These are phyloP conservation scores for Thryonomys swinderianus DNA, from an alignment of 2,113 vertebrate species.

Conservation along the genomic window DNA sequence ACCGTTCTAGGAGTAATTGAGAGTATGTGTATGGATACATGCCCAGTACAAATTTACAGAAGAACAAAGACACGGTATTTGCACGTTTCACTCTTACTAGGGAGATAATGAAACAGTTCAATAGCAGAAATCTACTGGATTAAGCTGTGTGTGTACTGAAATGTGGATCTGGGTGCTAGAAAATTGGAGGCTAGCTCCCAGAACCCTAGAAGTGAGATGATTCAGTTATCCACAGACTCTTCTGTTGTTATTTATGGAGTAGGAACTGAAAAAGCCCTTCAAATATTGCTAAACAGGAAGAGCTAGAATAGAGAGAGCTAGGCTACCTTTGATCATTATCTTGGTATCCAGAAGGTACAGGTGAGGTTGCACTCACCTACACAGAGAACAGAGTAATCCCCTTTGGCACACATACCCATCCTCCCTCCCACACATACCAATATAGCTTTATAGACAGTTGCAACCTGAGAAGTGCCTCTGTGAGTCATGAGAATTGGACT, in stretches of 20 bases:
- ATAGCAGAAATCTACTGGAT: background rate
- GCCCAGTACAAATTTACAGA: background rate
- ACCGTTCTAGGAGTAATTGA: background rate
- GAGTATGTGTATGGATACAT: background rate
- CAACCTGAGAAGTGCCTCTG: background rate
- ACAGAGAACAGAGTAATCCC: background rate
- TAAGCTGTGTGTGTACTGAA: background rate
- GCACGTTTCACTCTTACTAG: background rate
- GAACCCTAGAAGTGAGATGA: background rate
- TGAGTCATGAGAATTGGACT: background rate
- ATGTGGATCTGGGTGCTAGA: background rate
- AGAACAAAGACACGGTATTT: background rate
- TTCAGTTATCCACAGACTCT: background rate
- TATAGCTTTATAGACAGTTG: constrained; percentile 44
- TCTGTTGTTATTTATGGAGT: background rate
- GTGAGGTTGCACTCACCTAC: background rate
- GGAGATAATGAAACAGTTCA: background rate
- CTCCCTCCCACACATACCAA: constrained; percentile 6
- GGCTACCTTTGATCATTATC: background rate
- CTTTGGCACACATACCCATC: background rate
- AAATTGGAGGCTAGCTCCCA: background rate
- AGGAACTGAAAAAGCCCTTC: background rate
- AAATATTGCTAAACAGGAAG: background rate
- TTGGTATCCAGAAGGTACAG: background rate
- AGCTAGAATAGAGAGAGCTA: background rate